Percentiles rank a stretch among this genome's conserved stretches.
phyloP scores from a whole-genome alignment of 2,888 invertebrate species.

The Eupithecia dodoneata region DNA sequence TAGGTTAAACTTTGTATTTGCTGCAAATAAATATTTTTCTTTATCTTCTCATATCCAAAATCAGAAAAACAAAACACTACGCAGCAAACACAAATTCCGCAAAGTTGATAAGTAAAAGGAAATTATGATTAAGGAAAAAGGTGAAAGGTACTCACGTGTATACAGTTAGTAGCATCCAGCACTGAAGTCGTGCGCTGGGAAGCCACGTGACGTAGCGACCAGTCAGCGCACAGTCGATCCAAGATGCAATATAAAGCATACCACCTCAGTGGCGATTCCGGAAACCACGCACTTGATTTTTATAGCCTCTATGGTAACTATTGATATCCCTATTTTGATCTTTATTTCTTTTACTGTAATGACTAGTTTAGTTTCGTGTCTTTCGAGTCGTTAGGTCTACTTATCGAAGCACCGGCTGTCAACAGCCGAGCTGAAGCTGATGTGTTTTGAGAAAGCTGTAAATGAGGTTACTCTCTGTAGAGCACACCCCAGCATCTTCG shows the following conservation, averaged over 20 bases:
- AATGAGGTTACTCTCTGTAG: conserved; percentile 73
- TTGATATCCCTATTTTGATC: conserved; percentile 56
- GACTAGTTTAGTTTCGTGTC: conserved; percentile 70
- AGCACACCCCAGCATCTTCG: conserved; percentile 83
- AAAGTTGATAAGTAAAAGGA: not conserved
- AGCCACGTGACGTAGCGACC: conserved; percentile 85
- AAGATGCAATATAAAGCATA: conserved; percentile 83
- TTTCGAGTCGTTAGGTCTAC: conserved; percentile 64
- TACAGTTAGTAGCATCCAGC: conserved; percentile 89
- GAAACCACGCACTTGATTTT: conserved; percentile 57
- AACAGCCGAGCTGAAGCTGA: conserved; percentile 76
- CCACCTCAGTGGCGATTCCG: conserved; percentile 78
- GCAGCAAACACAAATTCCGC: not conserved
- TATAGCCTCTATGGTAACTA: conserved; percentile 73
- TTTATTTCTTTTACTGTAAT: conserved; percentile 58
- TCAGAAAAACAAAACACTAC: not conserved
- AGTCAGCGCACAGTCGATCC: conserved; percentile 84
- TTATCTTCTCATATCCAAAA: not conserved
- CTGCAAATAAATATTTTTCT: not conserved
- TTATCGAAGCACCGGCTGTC: conserved; percentile 83
- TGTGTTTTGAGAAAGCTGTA: conserved; percentile 61
- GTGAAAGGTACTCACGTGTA: conserved; percentile 84
- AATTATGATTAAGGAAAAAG: conserved; percentile 11
- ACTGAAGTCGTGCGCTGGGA: conserved; percentile 84
- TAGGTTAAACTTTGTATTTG: too few relatives aligned